Conservation (phyloP, 1,140 invertebrate species). For the Sinella curviseta region DNA sequence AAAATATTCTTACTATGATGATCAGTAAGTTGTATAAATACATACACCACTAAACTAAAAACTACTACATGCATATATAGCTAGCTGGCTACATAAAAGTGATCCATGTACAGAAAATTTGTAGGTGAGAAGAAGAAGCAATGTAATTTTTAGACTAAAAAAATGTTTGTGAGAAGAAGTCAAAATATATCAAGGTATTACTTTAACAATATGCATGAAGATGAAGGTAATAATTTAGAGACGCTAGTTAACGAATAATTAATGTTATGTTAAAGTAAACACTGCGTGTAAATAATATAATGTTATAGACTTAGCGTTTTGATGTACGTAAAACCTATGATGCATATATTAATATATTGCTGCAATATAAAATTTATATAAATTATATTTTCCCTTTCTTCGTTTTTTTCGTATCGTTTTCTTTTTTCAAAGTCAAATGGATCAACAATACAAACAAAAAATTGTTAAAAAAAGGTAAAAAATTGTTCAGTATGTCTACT, state of each 20-base stretch:
- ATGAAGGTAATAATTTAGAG: not conserved
- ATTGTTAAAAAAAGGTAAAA: not conserved
- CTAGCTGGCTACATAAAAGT: conserved; percentile 17
- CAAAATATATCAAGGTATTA: conserved; percentile 22
- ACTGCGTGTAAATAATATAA: not conserved
- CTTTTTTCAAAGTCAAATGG: not conserved
- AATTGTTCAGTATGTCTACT: not conserved
- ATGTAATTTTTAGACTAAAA: conserved; percentile 16
- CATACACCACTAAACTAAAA: too few species aligned
- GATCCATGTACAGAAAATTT: conserved; percentile 23
- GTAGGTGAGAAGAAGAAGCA: not conserved
- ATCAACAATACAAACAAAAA: not conserved
- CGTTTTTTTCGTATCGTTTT: not conserved
- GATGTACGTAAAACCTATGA: not conserved
- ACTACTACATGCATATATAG: too few species aligned
- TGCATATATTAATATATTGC: not conserved
- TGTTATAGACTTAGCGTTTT: not conserved
- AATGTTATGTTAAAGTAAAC: too few species aligned
- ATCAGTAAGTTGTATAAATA: not conserved
- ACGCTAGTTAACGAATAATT: too few species aligned
- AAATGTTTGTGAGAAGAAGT: not conserved
- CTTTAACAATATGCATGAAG: not conserved
- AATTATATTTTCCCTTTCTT: too few species aligned
- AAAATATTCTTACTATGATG: not conserved
- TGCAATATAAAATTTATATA: too few species aligned